Evolutionary conservation across 2,113 vertebrate species (phyloP).

Genomic region (Oryzias javanicus): DNA sequence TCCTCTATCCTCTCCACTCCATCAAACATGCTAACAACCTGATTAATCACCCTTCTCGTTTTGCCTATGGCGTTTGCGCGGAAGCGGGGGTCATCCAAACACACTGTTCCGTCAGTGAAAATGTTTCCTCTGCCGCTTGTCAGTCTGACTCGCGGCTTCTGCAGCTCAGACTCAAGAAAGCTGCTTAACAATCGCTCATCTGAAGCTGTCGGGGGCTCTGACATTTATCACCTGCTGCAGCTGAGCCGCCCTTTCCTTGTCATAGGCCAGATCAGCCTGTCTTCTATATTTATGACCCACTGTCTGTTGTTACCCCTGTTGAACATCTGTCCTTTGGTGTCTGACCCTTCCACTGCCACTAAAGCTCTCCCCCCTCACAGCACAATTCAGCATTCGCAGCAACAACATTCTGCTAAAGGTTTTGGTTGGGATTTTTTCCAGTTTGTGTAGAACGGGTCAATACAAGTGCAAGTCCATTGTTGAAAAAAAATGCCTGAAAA

Average conservation of each 20-base stretch:
- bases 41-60: constrained; percentile 67
- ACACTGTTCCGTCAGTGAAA: constrained; percentile 54
- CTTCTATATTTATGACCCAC: constrained; percentile 58
- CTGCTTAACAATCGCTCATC: constrained; percentile 61
- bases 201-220: constrained; percentile 51
- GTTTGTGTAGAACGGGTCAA: neutral
- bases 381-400: neutral
- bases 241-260: constrained; percentile 56
- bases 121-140: constrained; percentile 68
- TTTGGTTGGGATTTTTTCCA: neutral
- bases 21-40: constrained; percentile 71
- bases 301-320: constrained; percentile 54
- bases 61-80: constrained; percentile 44
- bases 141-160: constrained; percentile 49
- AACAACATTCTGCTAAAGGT: neutral
- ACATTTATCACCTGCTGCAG: constrained; percentile 66
- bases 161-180: constrained; percentile 40
- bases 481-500: too few species aligned
- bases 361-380: constrained; percentile 12
- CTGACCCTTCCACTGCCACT: constrained; percentile 37
- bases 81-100: constrained; percentile 64
- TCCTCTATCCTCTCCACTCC: constrained; percentile 45
- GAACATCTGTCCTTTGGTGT: constrained; percentile 33
- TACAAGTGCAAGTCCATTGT: too few species aligned
- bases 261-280: constrained; percentile 56